A percentile compares a stretch with the other conserved stretches of the same genome.
These are phyloP conservation scores for Grammomys dolichurus DNA, from an alignment of 2,113 vertebrate genomes.

Conservation along the genomic window DNA sequence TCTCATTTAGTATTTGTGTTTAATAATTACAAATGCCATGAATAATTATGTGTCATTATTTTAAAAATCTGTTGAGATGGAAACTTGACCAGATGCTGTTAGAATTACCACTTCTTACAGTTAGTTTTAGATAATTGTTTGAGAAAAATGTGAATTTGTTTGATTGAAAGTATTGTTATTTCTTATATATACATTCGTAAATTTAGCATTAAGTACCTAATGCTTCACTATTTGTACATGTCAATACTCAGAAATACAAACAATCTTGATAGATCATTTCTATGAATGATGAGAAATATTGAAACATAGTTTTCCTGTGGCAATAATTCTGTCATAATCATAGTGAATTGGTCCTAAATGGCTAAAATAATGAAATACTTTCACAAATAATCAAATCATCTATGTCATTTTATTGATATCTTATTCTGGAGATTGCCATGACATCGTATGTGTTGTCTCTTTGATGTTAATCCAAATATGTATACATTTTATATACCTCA, in stretches of 20 bases:
- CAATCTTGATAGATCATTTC: conserved; percentile 31
- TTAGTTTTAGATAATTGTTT: conserved; percentile 63
- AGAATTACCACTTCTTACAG: conserved; percentile 58
- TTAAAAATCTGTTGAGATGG: conserved; percentile 41
- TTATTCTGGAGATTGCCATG: not conserved
- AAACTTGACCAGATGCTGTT: conserved; percentile 64
- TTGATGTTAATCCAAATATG: not conserved
- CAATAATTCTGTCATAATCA: not conserved
- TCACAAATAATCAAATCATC: not conserved
- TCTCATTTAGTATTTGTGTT: conserved; percentile 79
- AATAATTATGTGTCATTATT: conserved; percentile 77
- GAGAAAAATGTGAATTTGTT: conserved; percentile 59
- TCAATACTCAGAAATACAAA: conserved; percentile 13
- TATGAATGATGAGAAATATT: not conserved
- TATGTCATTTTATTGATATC: not conserved
- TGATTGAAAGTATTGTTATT: conserved; percentile 8
- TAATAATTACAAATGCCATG: conserved; percentile 80
- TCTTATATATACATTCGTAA: conserved; percentile 12
- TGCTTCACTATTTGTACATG: not conserved
- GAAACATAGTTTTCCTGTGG: not conserved
- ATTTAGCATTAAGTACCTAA: not conserved
- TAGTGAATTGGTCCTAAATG: not conserved
- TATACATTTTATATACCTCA: not conserved
- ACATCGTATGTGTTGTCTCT: not conserved
- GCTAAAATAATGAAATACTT: not conserved